phyloP scores from a whole-genome alignment of 2,113 vertebrate genomes.

The Platichthys flesus region DNA sequence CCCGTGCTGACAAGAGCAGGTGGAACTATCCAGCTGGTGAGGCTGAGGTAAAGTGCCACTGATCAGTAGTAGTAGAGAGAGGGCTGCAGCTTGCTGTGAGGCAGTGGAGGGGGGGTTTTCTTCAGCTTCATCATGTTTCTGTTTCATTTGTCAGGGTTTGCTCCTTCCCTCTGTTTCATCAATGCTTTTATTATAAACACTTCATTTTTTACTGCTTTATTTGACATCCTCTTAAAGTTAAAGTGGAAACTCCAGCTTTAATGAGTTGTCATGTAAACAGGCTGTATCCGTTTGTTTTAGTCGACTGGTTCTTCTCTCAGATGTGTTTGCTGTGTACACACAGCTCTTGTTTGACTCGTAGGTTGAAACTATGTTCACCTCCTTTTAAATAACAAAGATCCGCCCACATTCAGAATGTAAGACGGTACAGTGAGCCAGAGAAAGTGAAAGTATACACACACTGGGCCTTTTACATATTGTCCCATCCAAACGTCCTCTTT shows the following conservation, averaged over 20 bases:
- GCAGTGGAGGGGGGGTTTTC: too few species aligned
- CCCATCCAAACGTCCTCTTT: not conserved
- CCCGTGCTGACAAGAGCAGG: not conserved
- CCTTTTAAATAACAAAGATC: slow-evolving; percentile 1
- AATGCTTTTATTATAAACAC: not conserved
- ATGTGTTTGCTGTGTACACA: not conserved
- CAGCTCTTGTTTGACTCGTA: not conserved
- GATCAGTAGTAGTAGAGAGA: not conserved
- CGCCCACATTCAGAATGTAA: not conserved
- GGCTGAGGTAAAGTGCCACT: not conserved
- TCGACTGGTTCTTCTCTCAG: too few species aligned
- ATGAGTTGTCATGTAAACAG: not conserved
- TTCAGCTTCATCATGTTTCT: not conserved
- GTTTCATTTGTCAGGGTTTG: not conserved
- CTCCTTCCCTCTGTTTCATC: not conserved
- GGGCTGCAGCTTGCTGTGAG: not conserved
- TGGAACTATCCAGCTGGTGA: not conserved
- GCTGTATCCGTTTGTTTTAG: too few species aligned
- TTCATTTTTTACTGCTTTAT: not conserved
- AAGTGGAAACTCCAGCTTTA: not conserved
- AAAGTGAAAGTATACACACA: not conserved
- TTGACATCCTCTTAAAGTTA: not conserved
- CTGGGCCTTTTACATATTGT: not conserved
- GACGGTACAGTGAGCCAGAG: not conserved
- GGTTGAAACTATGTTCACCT: not conserved